phyloP scores from a whole-genome alignment of 2,888 invertebrate genomes.

The Syrphus vitripennis region DNA sequence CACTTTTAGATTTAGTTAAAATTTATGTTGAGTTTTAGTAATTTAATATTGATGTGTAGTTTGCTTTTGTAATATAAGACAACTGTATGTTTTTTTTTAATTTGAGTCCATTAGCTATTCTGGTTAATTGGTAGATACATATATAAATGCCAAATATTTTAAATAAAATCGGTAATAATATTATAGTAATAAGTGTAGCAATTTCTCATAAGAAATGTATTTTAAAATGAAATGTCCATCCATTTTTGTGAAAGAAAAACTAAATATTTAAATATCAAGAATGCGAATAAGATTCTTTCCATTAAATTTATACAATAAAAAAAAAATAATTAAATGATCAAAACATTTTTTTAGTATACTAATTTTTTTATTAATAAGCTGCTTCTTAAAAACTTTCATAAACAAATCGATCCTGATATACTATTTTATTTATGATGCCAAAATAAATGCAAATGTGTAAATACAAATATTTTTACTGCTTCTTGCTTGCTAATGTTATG shows the following conservation, averaged over 20 bases:
- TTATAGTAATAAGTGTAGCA: not conserved
- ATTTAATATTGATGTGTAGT: constrained; percentile 29
- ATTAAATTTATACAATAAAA: constrained; percentile 48
- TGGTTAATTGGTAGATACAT: not conserved
- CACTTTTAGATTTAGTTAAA: not conserved
- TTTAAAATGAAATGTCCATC: constrained; percentile 62
- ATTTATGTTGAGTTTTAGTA: not conserved
- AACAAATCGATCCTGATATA: not conserved
- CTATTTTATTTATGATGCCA: not conserved
- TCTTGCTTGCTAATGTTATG: constrained; percentile 41
- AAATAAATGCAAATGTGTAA: constrained; percentile 32
- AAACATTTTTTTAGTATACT: not conserved
- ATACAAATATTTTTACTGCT: constrained; percentile 34
- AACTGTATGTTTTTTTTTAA: constrained; percentile 15
- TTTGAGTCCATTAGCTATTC: not conserved
- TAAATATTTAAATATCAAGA: constrained; percentile 15
- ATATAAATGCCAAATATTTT: constrained; percentile 10
- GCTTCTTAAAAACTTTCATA: constrained; percentile 21
- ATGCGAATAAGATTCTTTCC: constrained; percentile 47
- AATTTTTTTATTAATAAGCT: constrained; percentile 7
- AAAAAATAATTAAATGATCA: constrained; percentile 26
- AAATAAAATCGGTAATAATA: not conserved
- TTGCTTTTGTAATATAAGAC: constrained; percentile 2
- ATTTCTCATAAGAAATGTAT: not conserved
- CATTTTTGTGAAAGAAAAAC: constrained; percentile 60